Evolutionary conservation across 2,888 invertebrate genomes (phyloP), one percentile per base, ranked within the genome.

Genomic region (Hartigia nigra): DNA sequence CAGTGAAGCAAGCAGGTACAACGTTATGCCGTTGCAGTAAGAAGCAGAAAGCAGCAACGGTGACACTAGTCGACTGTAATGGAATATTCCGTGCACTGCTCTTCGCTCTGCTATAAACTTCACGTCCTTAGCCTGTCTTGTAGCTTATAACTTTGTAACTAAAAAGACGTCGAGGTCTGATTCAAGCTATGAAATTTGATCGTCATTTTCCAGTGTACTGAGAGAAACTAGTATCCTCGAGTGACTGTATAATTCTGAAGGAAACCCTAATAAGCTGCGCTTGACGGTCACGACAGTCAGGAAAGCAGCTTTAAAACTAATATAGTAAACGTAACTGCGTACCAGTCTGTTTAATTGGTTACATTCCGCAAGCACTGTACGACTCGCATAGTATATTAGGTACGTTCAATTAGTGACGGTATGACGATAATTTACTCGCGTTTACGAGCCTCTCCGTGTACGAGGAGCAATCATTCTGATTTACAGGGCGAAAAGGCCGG

Each of bases 401-500:
- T 79, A 85, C 83, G 85, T 82, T 87, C 86, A 86, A 87, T 87
- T 87, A 86, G 86, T 87, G 81, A 75, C 78, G 82, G 81, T 83
- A 84, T 82, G 84, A 86, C 86, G 84, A 87, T 87, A 86, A 88
- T 87, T 86, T 84, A 81, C 80, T 79, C 82, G 80, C 81, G 82
- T 87, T 84, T 83, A 80, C 78, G 79, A 77, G 74, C 74, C 55
- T 75, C 36, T 75, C 70, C 34, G 74, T 76, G 31, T 34, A 31
- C 31, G 31, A 32, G 34, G 12, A 72, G 77, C 77, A 76, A 83
- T 80, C 79, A 80, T 78, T 81, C 76, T 81, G 82, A 85, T 81
- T 85, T 82, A 80, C 78, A 55, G 80, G 77, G 74, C 74, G n/a
- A n/a, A n/a, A 81, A 77, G 83, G 85, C 84, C 85, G 85, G 86